Evolutionary conservation across 2,888 invertebrate genomes (phyloP).

Genomic region (Poecilobothrus nobilitatus): DNA sequence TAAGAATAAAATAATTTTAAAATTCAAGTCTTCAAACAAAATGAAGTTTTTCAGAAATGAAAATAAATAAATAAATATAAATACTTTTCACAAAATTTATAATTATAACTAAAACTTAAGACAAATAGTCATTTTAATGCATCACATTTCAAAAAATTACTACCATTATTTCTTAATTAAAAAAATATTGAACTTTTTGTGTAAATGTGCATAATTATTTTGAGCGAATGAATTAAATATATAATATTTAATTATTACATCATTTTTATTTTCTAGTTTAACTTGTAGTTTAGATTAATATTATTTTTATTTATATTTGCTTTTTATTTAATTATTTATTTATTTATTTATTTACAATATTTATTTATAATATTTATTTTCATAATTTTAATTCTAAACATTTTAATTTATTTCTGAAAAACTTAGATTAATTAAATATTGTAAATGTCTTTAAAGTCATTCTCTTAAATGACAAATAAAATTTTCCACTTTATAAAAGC

Average conservation of each 20-base stretch:
- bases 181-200: not conserved
- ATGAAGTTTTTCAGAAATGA: no score
- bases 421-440: no score
- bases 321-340: not conserved
- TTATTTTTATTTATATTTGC: not conserved
- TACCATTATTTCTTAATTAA: not conserved
- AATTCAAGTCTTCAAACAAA: conserved; percentile 7
- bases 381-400: no score
- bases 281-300: not conserved
- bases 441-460: no score
- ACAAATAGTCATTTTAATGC: no score
- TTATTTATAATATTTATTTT: not conserved
- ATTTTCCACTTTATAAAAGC: no score
- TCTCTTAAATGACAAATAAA: no score
- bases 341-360: not conserved
- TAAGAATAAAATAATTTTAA: conserved; percentile 11
- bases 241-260: not conserved
- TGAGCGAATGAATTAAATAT: not conserved
- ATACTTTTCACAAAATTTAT: no score
- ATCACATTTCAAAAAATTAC: no score
- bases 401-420: no score
- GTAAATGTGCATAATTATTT: not conserved
- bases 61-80: no score
- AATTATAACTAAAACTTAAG: no score
- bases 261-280: not conserved